A percentile compares a stretch with the other conserved stretches of the same genome.
These are phyloP conservation scores for Tachyglossus aculeatus DNA, from an alignment of 2,797 vertebrate genomes.

Conservation along the genomic window DNA sequence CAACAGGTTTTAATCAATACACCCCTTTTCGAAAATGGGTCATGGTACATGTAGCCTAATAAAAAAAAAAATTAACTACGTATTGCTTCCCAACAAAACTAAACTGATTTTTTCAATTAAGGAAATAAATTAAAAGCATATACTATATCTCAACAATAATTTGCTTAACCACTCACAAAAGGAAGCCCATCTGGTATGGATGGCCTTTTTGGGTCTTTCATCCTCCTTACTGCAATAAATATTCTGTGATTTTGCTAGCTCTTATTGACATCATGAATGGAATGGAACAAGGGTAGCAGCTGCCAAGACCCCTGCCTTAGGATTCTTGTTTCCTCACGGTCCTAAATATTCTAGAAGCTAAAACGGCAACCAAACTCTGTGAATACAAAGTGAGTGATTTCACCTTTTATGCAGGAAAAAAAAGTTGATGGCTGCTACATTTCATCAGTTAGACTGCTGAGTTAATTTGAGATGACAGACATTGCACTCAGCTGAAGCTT, in stretches of 20 bases:
- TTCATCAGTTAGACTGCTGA: not conserved
- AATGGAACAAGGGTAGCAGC: not conserved
- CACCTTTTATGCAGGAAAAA: not conserved
- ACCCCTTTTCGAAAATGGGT: not conserved
- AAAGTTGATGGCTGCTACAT: not conserved
- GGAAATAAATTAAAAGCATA: not conserved
- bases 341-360: not conserved
- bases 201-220: not conserved
- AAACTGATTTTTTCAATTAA: not conserved
- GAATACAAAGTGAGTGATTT: not conserved
- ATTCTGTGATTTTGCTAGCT: not conserved
- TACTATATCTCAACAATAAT: not conserved
- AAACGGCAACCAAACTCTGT: not conserved
- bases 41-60: not conserved
- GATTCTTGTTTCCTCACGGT: not conserved
- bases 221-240: not conserved
- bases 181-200: not conserved
- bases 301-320: not conserved
- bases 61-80: not conserved
- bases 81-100: not conserved
- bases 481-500: not conserved
- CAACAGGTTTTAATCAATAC: not conserved
- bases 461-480: not conserved
- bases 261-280: not conserved
- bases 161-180: not conserved